Evolutionary conservation across 2,113 vertebrate species (phyloP).

Genomic region (Passer domesticus): DNA sequence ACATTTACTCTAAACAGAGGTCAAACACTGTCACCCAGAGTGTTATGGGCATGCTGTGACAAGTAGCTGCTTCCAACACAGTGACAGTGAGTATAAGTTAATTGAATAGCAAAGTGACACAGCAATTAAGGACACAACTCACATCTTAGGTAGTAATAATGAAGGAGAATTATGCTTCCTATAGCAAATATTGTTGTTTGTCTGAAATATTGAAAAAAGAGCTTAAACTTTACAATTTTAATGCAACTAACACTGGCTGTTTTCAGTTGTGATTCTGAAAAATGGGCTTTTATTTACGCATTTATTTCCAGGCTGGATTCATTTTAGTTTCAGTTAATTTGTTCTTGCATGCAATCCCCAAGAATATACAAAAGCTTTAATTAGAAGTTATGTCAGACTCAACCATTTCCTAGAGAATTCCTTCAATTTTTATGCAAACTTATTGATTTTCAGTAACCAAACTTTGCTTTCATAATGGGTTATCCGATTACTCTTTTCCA

Average conservation of each 20-base stretch:
- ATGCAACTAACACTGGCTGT: not conserved
- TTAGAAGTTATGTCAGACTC: not conserved
- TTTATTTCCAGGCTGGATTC: not conserved
- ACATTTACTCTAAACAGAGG: not conserved
- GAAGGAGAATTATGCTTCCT: not conserved
- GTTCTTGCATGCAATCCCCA: not conserved
- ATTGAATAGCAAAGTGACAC: not conserved
- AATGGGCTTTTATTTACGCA: not conserved
- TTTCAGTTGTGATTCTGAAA: not conserved
- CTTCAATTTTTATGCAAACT: not conserved
- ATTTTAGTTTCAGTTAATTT: constrained; percentile 2
- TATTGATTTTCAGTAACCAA: not conserved
- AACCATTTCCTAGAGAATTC: not conserved
- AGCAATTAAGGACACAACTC: not conserved
- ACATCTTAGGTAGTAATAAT: not conserved
- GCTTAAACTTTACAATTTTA: not conserved
- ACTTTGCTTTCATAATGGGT: not conserved
- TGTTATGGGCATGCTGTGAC: not conserved
- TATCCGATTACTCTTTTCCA: not conserved
- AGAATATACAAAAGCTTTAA: not conserved
- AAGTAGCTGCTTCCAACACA: fast-evolving
- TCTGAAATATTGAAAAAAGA: not conserved
- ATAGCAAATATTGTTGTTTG: not conserved
- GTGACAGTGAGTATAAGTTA: not conserved
- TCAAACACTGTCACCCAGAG: fast-evolving